Base-by-base conservation (phyloP, 2,888 invertebrate genomes). In the Lycaena phlaeas region DNA sequence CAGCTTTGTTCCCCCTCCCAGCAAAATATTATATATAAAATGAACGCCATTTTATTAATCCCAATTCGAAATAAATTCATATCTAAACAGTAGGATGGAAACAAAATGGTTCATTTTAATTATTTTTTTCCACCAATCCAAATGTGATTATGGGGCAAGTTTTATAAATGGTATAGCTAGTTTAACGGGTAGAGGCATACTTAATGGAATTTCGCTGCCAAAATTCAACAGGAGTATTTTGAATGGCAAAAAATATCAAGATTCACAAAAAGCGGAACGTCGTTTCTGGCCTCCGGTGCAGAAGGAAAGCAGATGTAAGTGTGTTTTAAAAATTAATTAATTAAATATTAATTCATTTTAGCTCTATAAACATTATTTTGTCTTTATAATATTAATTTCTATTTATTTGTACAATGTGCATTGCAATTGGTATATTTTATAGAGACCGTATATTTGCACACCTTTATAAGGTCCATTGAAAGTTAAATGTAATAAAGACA, bases 221-320 rank as follows among this genome's bases (percentile, higher is more conserved):
- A 61, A 55, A 36, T 56, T 57, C 55, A 56, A 53, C 31, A 44
- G 52, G 44, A 51, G 40, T 15, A 48, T 43, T n/a, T 38, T 49
- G 7, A 51, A 48, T 26, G 67, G 47, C n/a, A n/a, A n/a, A 40
- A 38, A 26, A n/a, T 45, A 41, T 39, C 51, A 51, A 4, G 56
- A 54, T 41, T 12, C 18, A 36, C 48, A 45, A 28, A 49, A 57
- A 43, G 36, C 45, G 2, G 64, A 67, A 26, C 44, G 56, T 0
- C 60, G 59, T 7, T 74, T 81, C 53, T 77, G 82, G 81, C 68
- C 69, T 0, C 61, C 67, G 3, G 48, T 49, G n/a, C 67, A 68
- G 25, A 82, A 76, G 44, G 81, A 82, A 42, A 68, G 70, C 41
- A 55, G 78, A 46, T 81, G 82, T 82, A 56, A 81, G 82, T 44